phyloP scores from a whole-genome alignment of 2,888 invertebrate genomes.

The Prosopocoilus inquinatus region DNA sequence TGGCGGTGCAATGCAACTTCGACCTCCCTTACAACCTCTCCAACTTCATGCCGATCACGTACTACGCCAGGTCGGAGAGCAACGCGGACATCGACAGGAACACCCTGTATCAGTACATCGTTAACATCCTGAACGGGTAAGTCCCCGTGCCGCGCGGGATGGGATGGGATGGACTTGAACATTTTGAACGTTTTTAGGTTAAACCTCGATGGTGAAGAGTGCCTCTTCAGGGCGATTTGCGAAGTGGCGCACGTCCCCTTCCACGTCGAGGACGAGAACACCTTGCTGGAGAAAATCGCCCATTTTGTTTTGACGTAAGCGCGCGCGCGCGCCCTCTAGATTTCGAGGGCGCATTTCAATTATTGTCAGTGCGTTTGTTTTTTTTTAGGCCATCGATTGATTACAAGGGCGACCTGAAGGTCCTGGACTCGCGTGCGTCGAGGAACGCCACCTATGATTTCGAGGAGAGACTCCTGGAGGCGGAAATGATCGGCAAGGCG shows the following conservation, averaged over 20 bases:
- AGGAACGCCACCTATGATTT: slow-evolving; percentile 1
- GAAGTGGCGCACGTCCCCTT: slow-evolving; percentile 43
- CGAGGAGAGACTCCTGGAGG: slow-evolving; percentile 13
- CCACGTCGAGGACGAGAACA: slow-evolving; percentile 42
- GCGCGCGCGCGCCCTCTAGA: background rate
- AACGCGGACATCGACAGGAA: slow-evolving; percentile 36
- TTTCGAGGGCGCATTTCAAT: background rate
- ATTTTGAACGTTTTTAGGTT: slow-evolving; percentile 31
- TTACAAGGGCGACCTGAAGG: slow-evolving; percentile 1
- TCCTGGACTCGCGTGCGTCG: background rate
- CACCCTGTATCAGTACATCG: slow-evolving; percentile 39
- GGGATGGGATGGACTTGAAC: background rate
- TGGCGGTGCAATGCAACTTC: slow-evolving; percentile 39
- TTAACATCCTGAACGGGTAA: slow-evolving; percentile 38
- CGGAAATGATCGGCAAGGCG: slow-evolving; percentile 15
- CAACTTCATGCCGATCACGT: slow-evolving; percentile 33
- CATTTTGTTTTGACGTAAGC: slow-evolving; percentile 45
- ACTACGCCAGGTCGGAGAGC: slow-evolving; percentile 32
- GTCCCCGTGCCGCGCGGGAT: background rate
- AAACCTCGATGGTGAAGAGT: slow-evolving; percentile 40
- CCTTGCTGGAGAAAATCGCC: slow-evolving; percentile 48
- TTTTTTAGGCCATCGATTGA: slow-evolving; percentile 37
- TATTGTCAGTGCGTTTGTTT: background rate
- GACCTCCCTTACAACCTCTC: slow-evolving; percentile 37
- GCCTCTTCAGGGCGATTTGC: slow-evolving; percentile 40